phyloP scores from a whole-genome alignment of 2,888 invertebrate species.

The Chironomus riparius region DNA sequence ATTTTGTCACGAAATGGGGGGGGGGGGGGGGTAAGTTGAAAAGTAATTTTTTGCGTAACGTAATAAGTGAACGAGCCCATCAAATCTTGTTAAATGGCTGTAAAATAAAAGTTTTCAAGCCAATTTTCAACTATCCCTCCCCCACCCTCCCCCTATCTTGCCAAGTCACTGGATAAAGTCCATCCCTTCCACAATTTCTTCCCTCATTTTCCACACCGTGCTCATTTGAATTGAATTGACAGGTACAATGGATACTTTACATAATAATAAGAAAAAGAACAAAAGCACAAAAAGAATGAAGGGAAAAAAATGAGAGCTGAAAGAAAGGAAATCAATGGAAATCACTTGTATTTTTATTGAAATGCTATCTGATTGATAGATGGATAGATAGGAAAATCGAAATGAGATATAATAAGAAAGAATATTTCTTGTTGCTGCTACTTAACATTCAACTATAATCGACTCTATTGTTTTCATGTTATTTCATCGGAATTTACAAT shows the following conservation, averaged over 20 bases:
- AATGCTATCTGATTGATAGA: background rate
- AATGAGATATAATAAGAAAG: background rate
- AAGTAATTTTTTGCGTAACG: no score
- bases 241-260: constrained; percentile 6
- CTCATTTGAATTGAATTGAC: constrained; percentile 15
- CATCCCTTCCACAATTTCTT: background rate
- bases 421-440: background rate
- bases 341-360: background rate
- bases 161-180: no score
- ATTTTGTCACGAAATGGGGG: no score
- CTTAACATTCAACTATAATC: background rate
- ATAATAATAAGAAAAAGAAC: background rate
- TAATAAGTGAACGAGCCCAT: no score
- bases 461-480: background rate
- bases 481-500: background rate
- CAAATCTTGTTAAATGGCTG: no score
- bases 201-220: background rate
- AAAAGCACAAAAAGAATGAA: no score
- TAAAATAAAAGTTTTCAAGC: no score
- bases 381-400: no score
- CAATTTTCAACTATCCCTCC: no score
- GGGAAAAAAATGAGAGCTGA: background rate
- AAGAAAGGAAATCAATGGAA: background rate
- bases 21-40: no score
- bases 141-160: no score